Evolutionary conservation across 1,140 invertebrate species (phyloP).

Genomic region (Ylistrum balloti): DNA sequence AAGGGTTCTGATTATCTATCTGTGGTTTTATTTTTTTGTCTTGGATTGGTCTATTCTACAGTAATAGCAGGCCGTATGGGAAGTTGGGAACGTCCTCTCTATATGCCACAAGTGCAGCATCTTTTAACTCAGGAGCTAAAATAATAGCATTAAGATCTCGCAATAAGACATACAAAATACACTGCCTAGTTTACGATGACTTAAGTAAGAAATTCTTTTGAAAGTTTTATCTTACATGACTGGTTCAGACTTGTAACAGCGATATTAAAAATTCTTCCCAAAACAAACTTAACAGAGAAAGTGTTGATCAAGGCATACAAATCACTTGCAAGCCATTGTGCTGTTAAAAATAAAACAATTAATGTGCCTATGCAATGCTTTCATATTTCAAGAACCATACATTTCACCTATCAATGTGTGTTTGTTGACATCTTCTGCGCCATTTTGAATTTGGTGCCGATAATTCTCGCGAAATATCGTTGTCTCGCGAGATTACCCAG

Average conservation of each 20-base stretch:
- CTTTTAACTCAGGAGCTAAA: too few relatives aligned
- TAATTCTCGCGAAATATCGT: not conserved
- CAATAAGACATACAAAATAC: too few relatives aligned
- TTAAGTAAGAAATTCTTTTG: too few relatives aligned
- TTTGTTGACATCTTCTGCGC: constrained; percentile 48
- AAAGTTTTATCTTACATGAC: too few relatives aligned
- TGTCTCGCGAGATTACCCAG: not conserved
- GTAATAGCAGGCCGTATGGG: too few relatives aligned
- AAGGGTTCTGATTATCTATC: too few relatives aligned
- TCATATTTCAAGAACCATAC: not conserved
- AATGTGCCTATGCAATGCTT: not conserved
- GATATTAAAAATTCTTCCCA: not conserved
- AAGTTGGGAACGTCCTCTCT: too few relatives aligned
- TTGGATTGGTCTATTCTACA: too few relatives aligned
- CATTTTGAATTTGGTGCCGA: constrained; percentile 62
- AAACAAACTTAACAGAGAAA: not conserved
- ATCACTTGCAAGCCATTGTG: not conserved
- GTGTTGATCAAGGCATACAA: not conserved
- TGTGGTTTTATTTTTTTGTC: too few relatives aligned
- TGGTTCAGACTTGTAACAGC: constrained; percentile 11
- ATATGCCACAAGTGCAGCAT: too few relatives aligned
- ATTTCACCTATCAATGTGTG: not conserved
- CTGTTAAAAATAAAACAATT: not conserved
- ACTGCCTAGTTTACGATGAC: too few relatives aligned
- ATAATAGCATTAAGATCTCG: too few relatives aligned